Evolutionary conservation across 1,140 invertebrate genomes (phyloP), one percentile per base, ranked within the genome.

Genomic region (Drosophila burlai): DNA sequence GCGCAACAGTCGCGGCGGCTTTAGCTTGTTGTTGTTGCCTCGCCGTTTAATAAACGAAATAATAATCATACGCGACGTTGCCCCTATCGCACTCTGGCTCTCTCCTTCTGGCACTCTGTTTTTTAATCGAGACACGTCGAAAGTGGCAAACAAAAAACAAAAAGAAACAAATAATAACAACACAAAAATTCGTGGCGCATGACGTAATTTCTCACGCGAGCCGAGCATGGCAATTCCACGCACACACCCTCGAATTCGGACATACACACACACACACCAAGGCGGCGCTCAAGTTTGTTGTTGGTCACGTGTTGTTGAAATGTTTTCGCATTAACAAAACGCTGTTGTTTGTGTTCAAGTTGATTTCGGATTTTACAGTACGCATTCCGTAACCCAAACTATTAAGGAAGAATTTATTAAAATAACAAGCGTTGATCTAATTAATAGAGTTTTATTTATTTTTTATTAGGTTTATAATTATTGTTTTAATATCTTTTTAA

Each of bases 201-300:
- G 84, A 89, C 84, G 84, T 89, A 89, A 89, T 90, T 72, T 84
- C 84, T 89, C 84, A 89, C 84, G 84, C 85, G 85, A 90, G 62
- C 65, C 64, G 72, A 81, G 81, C 84, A 83, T 89, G 84, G 72
- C 68, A 61, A 68, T 76, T 87, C 58, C 64, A 69, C 66, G 65
- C 47, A 76, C 60, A 80, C 52, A 73, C 64, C 50, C 43, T 43
- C 8, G 29, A 7, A 36, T 5, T 59, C 10, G n/a, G n/a, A 49
- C 24, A 52, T 18, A 38, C 42, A 66, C 36, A 66, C 45, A 65
- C 42, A 55, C 55, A 71, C 58, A 62, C 26, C 42, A 49, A 38
- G 38, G 55, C 47, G 43, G 42, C 38, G 46, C 45, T 76, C 49
- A 65, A 73, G 81, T 89, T 90, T 87, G 84, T 90, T 90, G 81